Conservation (phyloP, 2,797 vertebrate genomes). For the Eutrigla gurnardus region DNA sequence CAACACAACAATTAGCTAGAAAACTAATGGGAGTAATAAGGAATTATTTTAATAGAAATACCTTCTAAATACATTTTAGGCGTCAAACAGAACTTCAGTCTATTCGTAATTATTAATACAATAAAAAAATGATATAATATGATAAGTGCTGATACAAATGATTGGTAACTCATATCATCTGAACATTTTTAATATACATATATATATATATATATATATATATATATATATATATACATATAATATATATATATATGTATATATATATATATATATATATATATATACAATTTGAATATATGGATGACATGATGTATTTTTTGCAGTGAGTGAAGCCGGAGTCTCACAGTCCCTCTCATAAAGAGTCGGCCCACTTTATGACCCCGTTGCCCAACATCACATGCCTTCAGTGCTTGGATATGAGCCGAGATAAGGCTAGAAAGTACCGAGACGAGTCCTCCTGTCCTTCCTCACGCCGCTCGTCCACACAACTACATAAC, state of each 20-base stretch:
- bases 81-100: neutral
- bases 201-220: no score
- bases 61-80: neutral
- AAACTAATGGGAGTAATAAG: neutral
- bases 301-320: no score
- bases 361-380: conserved; percentile 81
- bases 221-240: no score
- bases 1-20: neutral
- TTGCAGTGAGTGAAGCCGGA: conserved; percentile 39
- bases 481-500: conserved; percentile 9
- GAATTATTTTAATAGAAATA: neutral
- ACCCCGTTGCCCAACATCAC: conserved; percentile 84
- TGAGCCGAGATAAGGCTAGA: conserved; percentile 85
- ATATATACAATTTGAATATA: no score
- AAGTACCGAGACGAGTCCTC: conserved; percentile 61
- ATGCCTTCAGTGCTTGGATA: conserved; percentile 83
- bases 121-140: neutral
- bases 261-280: no score
- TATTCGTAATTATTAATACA: no score
- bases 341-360: conserved; percentile 78
- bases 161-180: neutral
- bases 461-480: conserved; percentile 36
- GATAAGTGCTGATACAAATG: neutral
- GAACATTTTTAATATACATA: neutral
- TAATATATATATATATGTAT: no score